Percentiles rank a stretch among this genome's conserved stretches.
phyloP scores from a whole-genome alignment of 2,797 vertebrate species.

The Kryptolebias ocellatus region DNA sequence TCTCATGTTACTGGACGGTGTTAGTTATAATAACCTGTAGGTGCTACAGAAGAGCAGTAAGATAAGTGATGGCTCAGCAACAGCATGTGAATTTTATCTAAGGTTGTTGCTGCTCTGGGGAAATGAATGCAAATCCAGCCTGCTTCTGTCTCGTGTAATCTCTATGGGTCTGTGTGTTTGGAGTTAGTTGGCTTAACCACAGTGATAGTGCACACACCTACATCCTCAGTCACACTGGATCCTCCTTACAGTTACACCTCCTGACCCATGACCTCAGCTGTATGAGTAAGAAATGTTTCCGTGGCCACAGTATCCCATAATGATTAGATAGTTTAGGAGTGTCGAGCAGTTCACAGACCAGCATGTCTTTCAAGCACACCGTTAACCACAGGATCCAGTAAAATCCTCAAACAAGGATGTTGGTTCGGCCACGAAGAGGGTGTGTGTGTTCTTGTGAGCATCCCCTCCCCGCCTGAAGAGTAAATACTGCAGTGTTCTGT shows the following conservation, averaged over 20 bases:
- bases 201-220: constrained; percentile 27
- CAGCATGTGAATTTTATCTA: constrained; percentile 57
- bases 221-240: constrained; percentile 32
- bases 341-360: constrained; percentile 9
- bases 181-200: constrained; percentile 33
- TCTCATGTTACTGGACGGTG: background rate
- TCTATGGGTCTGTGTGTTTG: constrained; percentile 27
- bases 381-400: constrained; percentile 27
- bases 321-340: constrained; percentile 8
- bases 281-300: constrained; percentile 14
- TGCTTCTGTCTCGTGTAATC: constrained; percentile 39
- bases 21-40: constrained; percentile 2
- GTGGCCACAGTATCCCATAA: constrained; percentile 8
- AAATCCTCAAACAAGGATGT: constrained; percentile 58
- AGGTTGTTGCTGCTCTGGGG: constrained; percentile 49
- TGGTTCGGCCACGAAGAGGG: constrained; percentile 18
- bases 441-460: constrained; percentile 16
- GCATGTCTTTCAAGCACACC: constrained; percentile 9
- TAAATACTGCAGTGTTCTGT: constrained; percentile 49
- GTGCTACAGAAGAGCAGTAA: constrained; percentile 22
- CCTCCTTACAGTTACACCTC: constrained; percentile 29
- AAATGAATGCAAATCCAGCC: constrained; percentile 67
- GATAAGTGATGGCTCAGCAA: constrained; percentile 49
- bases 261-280: constrained; percentile 57
- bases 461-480: constrained; percentile 43